Evolutionary conservation across 2,888 invertebrate genomes (phyloP).

Genomic region (Macrostomum cliftonense): DNA sequence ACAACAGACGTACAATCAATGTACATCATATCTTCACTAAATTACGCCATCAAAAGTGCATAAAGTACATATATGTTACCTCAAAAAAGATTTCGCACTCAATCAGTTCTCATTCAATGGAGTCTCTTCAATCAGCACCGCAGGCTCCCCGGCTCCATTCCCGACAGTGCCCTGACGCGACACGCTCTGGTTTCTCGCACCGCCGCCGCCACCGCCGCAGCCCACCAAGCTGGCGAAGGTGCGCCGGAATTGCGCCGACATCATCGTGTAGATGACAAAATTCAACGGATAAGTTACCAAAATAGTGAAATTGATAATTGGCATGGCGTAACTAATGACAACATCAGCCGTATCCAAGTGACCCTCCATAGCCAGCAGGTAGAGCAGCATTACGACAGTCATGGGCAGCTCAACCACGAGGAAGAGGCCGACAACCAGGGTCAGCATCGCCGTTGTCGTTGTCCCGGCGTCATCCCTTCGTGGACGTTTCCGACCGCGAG

Average conservation of each 20-base stretch:
- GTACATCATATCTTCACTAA: no score
- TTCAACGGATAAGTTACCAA: slow-evolving; percentile 75
- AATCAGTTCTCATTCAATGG: no score
- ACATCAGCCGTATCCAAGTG: slow-evolving; percentile 13
- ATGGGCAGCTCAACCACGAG: slow-evolving; percentile 40
- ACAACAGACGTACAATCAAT: no score
- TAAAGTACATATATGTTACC: no score
- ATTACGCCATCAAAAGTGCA: no score
- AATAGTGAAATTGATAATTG: slow-evolving; percentile 58
- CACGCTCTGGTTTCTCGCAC: no score
- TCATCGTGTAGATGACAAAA: slow-evolving; percentile 84
- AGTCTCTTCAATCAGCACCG: no score
- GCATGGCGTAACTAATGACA: slow-evolving; percentile 19
- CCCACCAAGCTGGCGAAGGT: slow-evolving; percentile 45
- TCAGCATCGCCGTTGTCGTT: slow-evolving; percentile 36
- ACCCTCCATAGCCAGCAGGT: slow-evolving; percentile 43
- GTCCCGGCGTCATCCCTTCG: slow-evolving; percentile 13
- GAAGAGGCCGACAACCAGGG: slow-evolving; percentile 40
- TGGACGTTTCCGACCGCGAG: no score
- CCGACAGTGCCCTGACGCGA: no score
- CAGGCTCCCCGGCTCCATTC: no score
- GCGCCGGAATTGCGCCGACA: slow-evolving; percentile 82
- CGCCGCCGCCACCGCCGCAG: no score
- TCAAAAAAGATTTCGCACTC: no score
- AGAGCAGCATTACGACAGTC: slow-evolving; percentile 42